These are phyloP conservation scores for Temnothorax nylanderi DNA, from an alignment of 1,140 invertebrate genomes.

Conservation along the genomic window DNA sequence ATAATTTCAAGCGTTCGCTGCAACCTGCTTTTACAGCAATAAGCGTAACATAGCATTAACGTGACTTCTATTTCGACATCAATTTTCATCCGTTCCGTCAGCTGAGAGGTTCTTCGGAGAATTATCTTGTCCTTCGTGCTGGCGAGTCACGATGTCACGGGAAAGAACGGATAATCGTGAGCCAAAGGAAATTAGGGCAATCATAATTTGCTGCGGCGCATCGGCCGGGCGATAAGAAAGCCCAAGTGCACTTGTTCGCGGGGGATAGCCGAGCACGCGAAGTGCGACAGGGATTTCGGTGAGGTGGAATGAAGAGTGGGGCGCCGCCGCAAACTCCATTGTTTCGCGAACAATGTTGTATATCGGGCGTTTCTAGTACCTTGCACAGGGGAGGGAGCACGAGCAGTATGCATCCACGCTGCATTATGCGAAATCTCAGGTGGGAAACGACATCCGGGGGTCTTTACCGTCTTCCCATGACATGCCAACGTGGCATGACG, in stretches of 20 bases:
- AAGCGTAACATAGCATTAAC: constrained; percentile 24
- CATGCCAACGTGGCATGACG: constrained; percentile 11
- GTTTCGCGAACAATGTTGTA: constrained; percentile 76
- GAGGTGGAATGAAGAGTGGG: constrained; percentile 11
- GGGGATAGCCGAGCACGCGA: constrained; percentile 32
- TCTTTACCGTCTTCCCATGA: constrained; percentile 35
- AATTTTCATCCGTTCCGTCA: constrained; percentile 16
- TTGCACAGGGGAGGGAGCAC: constrained; percentile 4
- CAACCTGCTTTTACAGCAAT: not conserved
- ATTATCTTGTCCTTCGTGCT: constrained; percentile 46
- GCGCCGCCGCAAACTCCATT: constrained; percentile 60
- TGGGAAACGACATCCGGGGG: constrained; percentile 35
- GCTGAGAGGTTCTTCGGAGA: constrained; percentile 34
- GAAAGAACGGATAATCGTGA: constrained; percentile 57
- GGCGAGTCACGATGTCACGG: constrained; percentile 41
- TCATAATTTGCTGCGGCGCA: constrained; percentile 75
- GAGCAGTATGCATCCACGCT: not conserved
- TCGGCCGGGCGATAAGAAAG: constrained; percentile 71
- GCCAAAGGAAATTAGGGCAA: constrained; percentile 76
- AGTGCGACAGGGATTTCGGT: constrained; percentile 7
- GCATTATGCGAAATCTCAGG: constrained; percentile 54
- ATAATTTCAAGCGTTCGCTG: not conserved
- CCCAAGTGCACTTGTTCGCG: constrained; percentile 73
- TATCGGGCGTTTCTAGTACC: constrained; percentile 64
- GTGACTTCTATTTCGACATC: constrained; percentile 28